phyloP scores from a whole-genome alignment of 2,888 invertebrate genomes.

The Pycnomerus fuliginosus region DNA sequence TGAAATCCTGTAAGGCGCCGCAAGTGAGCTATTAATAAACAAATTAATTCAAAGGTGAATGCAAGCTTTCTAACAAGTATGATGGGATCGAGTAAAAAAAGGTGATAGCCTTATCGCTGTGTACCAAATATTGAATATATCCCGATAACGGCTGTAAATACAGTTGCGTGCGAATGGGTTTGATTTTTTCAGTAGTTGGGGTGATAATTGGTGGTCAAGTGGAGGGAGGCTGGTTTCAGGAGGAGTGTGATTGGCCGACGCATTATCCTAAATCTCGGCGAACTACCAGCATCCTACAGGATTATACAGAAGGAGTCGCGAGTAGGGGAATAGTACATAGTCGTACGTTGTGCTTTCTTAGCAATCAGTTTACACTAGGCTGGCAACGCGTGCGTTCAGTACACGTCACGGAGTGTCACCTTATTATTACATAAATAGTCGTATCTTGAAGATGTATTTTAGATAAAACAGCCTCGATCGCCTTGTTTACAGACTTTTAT shows the following conservation, averaged over 20 bases:
- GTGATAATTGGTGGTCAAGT: conserved; percentile 1
- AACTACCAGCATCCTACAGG: conserved; percentile 43
- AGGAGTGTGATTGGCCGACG: conserved; percentile 25
- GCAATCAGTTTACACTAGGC: conserved; percentile 40
- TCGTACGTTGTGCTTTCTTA: conserved; percentile 38
- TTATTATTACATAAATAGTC: conserved; percentile 30
- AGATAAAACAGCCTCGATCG: conserved; percentile 23
- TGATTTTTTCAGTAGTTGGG: not conserved
- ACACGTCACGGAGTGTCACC: conserved; percentile 24
- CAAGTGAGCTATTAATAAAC: no score
- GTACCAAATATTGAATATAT: no score
- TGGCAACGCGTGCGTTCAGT: conserved; percentile 31
- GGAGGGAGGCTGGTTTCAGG: conserved; percentile 2
- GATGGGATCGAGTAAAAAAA: no score
- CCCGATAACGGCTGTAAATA: no score
- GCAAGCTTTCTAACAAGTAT: no score
- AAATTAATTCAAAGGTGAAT: no score
- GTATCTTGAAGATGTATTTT: conserved; percentile 32
- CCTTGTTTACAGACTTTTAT: conserved; percentile 14
- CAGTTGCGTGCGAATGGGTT: no score
- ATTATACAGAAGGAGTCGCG: conserved; percentile 37
- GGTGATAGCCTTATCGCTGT: no score
- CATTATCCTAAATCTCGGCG: conserved; percentile 28
- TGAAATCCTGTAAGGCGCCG: no score
- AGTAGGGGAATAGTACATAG: conserved; percentile 46